Evolutionary conservation across 2,888 invertebrate genomes (phyloP).

Genomic region (Apodemia duryi): DNA sequence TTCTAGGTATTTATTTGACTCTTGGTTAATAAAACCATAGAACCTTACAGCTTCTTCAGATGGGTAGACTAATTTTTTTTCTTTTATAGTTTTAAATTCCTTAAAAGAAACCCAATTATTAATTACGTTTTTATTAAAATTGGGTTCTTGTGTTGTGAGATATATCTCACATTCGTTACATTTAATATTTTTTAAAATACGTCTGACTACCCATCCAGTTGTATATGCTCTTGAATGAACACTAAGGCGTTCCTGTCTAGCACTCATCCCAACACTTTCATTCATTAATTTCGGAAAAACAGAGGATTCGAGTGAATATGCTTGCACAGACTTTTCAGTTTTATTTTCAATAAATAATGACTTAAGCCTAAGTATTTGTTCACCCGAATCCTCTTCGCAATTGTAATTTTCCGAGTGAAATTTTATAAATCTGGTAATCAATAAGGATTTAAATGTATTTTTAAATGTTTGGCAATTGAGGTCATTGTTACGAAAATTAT

Average conservation of each 20-base stretch:
- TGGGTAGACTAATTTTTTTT: conserved; percentile 29
- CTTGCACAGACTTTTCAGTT: neutral
- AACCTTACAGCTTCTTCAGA: conserved; percentile 28
- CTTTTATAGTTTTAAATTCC: conserved; percentile 28
- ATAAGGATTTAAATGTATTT: conserved; percentile 32
- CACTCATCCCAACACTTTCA: neutral
- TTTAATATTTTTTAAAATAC: conserved; percentile 25
- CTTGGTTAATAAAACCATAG: conserved; percentile 27
- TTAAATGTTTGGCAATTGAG: conserved; percentile 33
- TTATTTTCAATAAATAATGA: conserved; percentile 2
- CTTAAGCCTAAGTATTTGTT: conserved; percentile 20
- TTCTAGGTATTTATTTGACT: conserved; percentile 32
- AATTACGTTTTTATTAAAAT: neutral
- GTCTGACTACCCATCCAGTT: conserved; percentile 32
- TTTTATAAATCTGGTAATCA: conserved; percentile 33
- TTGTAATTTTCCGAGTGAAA: conserved; percentile 28
- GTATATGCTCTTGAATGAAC: conserved; percentile 34
- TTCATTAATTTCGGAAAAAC: neutral
- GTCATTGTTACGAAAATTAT: conserved; percentile 35
- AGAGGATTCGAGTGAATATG: conserved; percentile 22
- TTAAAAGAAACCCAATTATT: conserved; percentile 27
- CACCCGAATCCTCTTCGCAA: conserved; percentile 31
- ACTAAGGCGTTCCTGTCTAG: conserved; percentile 27
- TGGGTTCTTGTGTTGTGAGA: conserved; percentile 2
- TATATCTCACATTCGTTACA: conserved; percentile 23